Evolutionary conservation across 1,140 invertebrate species (phyloP).

Genomic region (Anagrus nilaparvatae): DNA sequence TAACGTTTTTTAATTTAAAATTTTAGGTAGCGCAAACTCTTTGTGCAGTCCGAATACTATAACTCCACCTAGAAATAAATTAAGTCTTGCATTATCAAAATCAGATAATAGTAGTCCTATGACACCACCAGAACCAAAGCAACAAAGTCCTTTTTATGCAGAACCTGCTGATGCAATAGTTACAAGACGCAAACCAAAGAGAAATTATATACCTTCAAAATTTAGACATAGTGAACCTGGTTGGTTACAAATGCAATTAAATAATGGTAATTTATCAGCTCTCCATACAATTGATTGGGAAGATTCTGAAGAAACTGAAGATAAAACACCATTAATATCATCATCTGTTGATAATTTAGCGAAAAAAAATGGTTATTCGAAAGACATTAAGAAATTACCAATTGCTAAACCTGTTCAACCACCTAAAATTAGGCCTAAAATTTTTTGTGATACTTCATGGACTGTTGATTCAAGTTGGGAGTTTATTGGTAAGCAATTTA

Average conservation of each 20-base stretch:
- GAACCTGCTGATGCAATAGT: slow-evolving; percentile 81
- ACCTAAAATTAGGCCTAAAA: slow-evolving; percentile 51
- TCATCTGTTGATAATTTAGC: slow-evolving; percentile 59
- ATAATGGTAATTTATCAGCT: slow-evolving; percentile 14
- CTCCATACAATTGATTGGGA: slow-evolving; percentile 50
- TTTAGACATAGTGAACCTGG: slow-evolving; percentile 56
- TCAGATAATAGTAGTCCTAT: slow-evolving; percentile 36
- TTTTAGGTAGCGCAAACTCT: slow-evolving; percentile 35
- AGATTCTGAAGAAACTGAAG: slow-evolving; percentile 40
- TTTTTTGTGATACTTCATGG: slow-evolving; percentile 62
- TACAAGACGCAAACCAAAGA: slow-evolving; percentile 29
- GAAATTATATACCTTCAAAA: slow-evolving; percentile 32
- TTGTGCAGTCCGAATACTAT: slow-evolving; percentile 33
- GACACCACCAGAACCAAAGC: slow-evolving; percentile 43
- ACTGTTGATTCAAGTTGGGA: slow-evolving; percentile 80
- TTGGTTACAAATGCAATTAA: slow-evolving; percentile 39
- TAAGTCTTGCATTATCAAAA: slow-evolving; percentile 33
- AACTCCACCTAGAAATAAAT: slow-evolving; percentile 36
- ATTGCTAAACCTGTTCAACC: slow-evolving; percentile 60
- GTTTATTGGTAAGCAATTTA: slow-evolving; percentile 57
- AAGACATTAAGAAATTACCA: slow-evolving; percentile 36
- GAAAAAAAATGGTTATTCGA: slow-evolving; percentile 39
- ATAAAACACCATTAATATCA: slow-evolving; percentile 45
- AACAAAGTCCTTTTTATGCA: slow-evolving; percentile 81
- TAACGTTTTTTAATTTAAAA: neutral